These are phyloP conservation scores for Phataginus tetradactyla DNA, from an alignment of 2,797 vertebrate genomes.

Conservation along the genomic window DNA sequence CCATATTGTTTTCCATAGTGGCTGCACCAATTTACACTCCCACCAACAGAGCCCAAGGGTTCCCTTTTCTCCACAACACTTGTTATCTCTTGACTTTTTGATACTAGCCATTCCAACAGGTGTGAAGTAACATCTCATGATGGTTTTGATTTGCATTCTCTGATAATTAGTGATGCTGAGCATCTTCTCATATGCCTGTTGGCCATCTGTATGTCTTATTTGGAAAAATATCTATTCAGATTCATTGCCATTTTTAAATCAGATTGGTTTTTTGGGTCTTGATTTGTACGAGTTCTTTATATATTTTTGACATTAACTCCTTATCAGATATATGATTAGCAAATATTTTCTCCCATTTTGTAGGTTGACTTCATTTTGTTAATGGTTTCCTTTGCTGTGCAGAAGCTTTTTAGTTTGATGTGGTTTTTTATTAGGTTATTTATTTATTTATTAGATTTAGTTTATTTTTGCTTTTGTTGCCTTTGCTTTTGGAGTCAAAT, in stretches of 20 bases:
- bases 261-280: not conserved
- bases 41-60: not conserved
- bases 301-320: not conserved
- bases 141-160: not conserved
- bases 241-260: not conserved
- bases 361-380: not conserved
- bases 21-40: too few species aligned
- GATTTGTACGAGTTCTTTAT: not conserved
- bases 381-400: not conserved
- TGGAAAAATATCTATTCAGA: not conserved
- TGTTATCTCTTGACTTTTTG: not conserved
- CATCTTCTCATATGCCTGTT: not conserved
- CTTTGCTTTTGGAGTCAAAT: not conserved
- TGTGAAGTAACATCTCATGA: not conserved
- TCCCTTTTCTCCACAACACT: not conserved
- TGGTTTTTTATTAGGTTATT: not conserved
- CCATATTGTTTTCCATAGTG: not conserved
- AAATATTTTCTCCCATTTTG: not conserved
- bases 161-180: not conserved
- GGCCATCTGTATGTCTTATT: not conserved
- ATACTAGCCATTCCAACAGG: not conserved
- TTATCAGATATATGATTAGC: not conserved
- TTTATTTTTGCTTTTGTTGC: not conserved
- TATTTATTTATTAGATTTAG: too few species aligned
- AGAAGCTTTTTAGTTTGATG: not conserved